phyloP scores from a whole-genome alignment of 1,140 invertebrate species.

The Lepidurus couesii region DNA sequence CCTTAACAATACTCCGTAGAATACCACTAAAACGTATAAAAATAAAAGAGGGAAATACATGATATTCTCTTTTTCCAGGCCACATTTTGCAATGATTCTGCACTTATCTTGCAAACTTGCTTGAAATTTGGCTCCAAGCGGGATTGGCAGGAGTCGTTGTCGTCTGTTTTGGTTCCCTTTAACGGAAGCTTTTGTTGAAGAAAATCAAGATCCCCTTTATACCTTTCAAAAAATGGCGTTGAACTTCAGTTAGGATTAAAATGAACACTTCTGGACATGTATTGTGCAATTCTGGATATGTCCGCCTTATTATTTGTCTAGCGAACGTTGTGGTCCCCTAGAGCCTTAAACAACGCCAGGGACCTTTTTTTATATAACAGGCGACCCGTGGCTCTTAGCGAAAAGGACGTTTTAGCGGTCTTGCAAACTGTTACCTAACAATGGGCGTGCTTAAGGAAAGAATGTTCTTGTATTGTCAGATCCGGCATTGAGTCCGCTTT shows the following conservation, averaged over 20 bases:
- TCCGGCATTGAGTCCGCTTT: neutral
- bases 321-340: neutral
- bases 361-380: neutral
- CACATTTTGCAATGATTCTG: neutral
- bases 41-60: neutral
- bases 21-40: neutral
- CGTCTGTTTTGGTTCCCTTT: neutral
- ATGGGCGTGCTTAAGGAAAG: neutral
- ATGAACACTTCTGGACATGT: neutral
- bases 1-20: neutral
- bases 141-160: neutral
- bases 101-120: neutral
- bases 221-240: neutral
- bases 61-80: neutral
- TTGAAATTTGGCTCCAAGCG: neutral
- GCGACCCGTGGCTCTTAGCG: neutral
- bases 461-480: neutral
- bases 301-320: constrained; percentile 3
- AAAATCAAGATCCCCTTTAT: neutral
- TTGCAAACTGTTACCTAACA: neutral
- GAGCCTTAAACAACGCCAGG: neutral
- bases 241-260: neutral
- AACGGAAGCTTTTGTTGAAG: neutral
- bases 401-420: neutral
- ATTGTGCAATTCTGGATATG: neutral